Base-by-base conservation (phyloP, 2,888 invertebrate species). In the Sepiola atlantica region DNA sequence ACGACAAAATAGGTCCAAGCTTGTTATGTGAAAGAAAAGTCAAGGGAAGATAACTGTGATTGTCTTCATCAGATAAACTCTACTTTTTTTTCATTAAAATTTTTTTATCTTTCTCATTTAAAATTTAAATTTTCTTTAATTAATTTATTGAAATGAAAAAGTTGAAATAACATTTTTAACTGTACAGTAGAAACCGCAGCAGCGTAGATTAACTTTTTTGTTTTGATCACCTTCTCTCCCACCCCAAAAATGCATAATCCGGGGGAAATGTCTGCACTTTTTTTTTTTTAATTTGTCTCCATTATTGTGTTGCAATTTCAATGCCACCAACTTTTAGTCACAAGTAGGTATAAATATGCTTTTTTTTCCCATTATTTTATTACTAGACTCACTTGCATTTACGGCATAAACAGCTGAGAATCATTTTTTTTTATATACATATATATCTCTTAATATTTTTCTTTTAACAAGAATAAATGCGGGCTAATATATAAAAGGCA, bases 371-470 rank as follows among this genome's bases (percentile, higher is more conserved):
- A 4, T 45, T 45, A 45, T 45, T 45, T 45, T 28, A 28, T 28
- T 10, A 28, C 24, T 28, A 61, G 61, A 77, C 10, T 77, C 77
- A 77, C n/a, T 77, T 77, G 77, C n/a, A n/a, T 32, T 77, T 77
- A 77, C n/a, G 77, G 77, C 77, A 77, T 77, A 77, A 77, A 77
- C 77, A 77, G 77, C 77, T 77, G 77, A 77, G 77, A 77, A 77
- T 24, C 20, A 57, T 6, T 16, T 16, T n/a, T 77, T 77, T 77
- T 77, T 77, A 6, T 12, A 77, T 45, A 45, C 8, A 8, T 8
- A 45, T 45, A 2, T 45, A 45, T 45, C 2, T 32, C 77, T 77
- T 77, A 14, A 32, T n/a, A 77, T 77, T 77, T 77, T 77, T 77
- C 18, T 32, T 77, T 32, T 14, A n/a, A 77, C n/a, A 77, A 77